Base-by-base conservation (phyloP, 64 coral and sea anemone species). In the Stichodactyla helianthus region DNA sequence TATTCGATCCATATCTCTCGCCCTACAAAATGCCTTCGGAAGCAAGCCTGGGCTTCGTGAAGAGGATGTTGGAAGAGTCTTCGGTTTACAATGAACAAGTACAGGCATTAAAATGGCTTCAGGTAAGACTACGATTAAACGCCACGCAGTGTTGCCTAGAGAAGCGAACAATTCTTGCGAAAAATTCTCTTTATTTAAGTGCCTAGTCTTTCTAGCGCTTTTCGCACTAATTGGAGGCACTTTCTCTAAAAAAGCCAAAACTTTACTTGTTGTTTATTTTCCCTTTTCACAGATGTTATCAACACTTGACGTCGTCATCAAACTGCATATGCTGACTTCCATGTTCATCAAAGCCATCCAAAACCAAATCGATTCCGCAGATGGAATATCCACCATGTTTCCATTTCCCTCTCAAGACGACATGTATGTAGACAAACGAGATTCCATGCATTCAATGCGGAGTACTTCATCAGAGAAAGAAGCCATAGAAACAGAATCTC, bases 301-400 rank as follows among this genome's bases (percentile, higher is more conserved):
- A 13, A 89, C 94, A 27, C 82, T 95, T 64, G 93, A 99, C 51
- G 85, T 99, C 15, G 91, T 99, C 6, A 94, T 99, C 25, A 92
- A 88, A 12, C 88, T 94, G 4, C 88, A 95, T n/a, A 92, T 99
- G 64, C 77, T 99, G 13, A 83, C 93, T 35, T 84, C 84, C 55
- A 99, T 99, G 90, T 99, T 99, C 83, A 88, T 97, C 76, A 92
- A 93, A 68, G 91, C 82, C 59, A 84, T 97, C n/a, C 91, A 97
- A 74, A 97, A 87, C 50, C 91, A 92, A 54, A 83, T 71, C 12
- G 94, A 93, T n/a, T 90, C 81, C n/a, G 44, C 83, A 27, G 94
- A 97, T 64, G 88, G 87, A 31, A 83, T 97, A 0, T 10, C 94
- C 4, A 93, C 94, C 70, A 97, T 97, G 94, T 97, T 97, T 64